Percentiles rank a stretch among this genome's conserved stretches.
Evolutionary conservation across 2,113 vertebrate species (phyloP).

Genomic region (Arothron firmamentum): DNA sequence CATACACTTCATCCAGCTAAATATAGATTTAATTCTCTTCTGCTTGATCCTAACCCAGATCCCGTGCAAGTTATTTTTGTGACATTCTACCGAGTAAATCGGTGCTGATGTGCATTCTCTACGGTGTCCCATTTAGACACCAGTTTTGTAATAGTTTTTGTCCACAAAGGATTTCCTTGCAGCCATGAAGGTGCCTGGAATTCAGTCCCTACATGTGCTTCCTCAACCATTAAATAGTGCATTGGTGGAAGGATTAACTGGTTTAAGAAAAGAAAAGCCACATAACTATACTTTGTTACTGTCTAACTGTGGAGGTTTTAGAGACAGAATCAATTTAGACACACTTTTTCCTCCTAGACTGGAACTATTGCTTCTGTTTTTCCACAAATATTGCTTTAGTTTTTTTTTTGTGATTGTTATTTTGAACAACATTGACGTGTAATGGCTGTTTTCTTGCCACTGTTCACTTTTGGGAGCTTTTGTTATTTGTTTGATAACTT

Average conservation of each 20-base stretch:
- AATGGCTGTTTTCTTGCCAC: background rate
- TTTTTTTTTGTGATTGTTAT: background rate
- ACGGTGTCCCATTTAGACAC: slow-evolving; percentile 31
- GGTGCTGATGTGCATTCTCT: slow-evolving; percentile 21
- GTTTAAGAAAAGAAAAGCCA: slow-evolving; percentile 31
- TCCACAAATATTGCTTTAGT: slow-evolving; percentile 38
- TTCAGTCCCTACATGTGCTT: slow-evolving; percentile 54
- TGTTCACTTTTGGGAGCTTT: background rate
- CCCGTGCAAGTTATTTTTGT: slow-evolving; percentile 3
- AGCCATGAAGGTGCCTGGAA: slow-evolving; percentile 37
- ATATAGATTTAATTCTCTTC: slow-evolving; percentile 18
- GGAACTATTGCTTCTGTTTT: slow-evolving; percentile 45
- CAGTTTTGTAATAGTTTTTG: slow-evolving; percentile 36
- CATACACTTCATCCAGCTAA: background rate
- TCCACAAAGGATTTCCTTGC: slow-evolving; percentile 56
- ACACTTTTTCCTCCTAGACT: slow-evolving; percentile 48
- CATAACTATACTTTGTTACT: slow-evolving; percentile 30
- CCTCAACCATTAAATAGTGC: slow-evolving; percentile 64
- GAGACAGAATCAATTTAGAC: slow-evolving; percentile 61
- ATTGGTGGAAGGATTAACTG: slow-evolving; percentile 26
- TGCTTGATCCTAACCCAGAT: slow-evolving; percentile 3
- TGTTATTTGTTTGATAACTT: background rate
- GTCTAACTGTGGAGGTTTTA: slow-evolving; percentile 48
- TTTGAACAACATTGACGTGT: too few relatives aligned
- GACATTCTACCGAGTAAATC: slow-evolving; percentile 17